These are phyloP conservation scores for Coranthus polyacanthus DNA, from an alignment of 2,797 vertebrate species.

Conservation along the genomic window DNA sequence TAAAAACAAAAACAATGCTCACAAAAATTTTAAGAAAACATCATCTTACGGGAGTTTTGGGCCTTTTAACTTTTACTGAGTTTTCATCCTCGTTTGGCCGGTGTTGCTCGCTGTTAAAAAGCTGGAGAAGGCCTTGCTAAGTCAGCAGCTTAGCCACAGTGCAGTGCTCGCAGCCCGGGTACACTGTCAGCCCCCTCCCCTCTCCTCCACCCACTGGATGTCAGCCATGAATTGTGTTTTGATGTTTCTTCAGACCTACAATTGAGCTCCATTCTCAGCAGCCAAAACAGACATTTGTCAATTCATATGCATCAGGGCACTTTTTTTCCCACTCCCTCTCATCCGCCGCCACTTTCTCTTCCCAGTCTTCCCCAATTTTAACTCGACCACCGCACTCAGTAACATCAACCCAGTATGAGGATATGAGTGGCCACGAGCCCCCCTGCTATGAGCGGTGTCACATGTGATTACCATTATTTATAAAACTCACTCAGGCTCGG, in stretches of 20 bases:
- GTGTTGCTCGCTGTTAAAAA: constrained; percentile 11
- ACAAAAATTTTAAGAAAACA: background rate
- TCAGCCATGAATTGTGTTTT: constrained; percentile 93
- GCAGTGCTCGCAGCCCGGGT: constrained; percentile 48
- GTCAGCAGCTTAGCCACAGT: constrained; percentile 51
- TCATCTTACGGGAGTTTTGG: background rate
- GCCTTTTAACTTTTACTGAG: background rate
- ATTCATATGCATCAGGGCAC: constrained; percentile 86
- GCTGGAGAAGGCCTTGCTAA: constrained; percentile 27
- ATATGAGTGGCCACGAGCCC: constrained; percentile 75
- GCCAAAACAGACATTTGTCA: constrained; percentile 96
- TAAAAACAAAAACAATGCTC: background rate
- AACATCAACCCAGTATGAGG: constrained; percentile 70
- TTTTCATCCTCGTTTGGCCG: background rate
- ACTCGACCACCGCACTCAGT: constrained; percentile 66
- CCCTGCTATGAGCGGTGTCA: constrained; percentile 88
- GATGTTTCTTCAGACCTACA: constrained; percentile 90
- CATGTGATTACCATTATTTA: constrained; percentile 92
- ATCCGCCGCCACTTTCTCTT: constrained; percentile 47
- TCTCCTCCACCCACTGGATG: constrained; percentile 78
- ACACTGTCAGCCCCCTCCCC: constrained; percentile 65
- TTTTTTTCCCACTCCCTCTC: constrained; percentile 45
- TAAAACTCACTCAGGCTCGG: constrained; percentile 89
- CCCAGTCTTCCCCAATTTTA: constrained; percentile 65
- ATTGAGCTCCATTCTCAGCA: constrained; percentile 90